Percentiles rank a stretch among this genome's conserved stretches.
phyloP scores from a whole-genome alignment of 2,113 vertebrate genomes.

The Onychostruthus taczanowskii region DNA sequence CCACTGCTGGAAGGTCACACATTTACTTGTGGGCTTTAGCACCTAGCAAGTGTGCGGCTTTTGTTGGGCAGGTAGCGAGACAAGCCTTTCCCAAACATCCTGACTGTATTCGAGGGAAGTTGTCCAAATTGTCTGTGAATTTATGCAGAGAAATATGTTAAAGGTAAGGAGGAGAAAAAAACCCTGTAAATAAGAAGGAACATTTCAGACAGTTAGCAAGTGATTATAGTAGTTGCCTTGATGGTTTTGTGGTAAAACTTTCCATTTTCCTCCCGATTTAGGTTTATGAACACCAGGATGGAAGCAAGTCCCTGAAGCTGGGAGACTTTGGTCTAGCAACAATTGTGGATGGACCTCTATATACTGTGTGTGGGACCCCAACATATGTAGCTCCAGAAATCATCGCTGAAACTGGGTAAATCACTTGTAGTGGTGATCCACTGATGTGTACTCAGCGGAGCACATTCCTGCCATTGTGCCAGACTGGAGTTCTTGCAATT shows the following conservation, averaged over 20 bases:
- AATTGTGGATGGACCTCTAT: slow-evolving; percentile 90
- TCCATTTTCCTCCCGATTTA: slow-evolving; percentile 51
- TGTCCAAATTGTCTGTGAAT: neutral
- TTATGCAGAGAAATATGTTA: neutral
- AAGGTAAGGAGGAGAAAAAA: neutral
- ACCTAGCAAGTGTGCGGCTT: neutral
- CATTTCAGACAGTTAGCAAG: neutral
- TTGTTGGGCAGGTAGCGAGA: accelerated
- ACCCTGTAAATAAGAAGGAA: neutral
- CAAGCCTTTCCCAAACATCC: neutral
- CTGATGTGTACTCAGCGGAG: neutral
- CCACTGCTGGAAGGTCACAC: neutral
- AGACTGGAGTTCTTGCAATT: neutral
- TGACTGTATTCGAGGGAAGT: neutral
- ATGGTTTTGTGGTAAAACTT: neutral
- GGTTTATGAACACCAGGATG: slow-evolving; percentile 95
- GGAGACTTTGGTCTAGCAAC: slow-evolving; percentile 97
- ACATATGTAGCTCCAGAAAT: slow-evolving; percentile 98
- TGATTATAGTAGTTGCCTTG: neutral
- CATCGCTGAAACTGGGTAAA: slow-evolving; percentile 93
- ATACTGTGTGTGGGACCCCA: slow-evolving; percentile 94
- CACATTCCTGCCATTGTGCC: neutral
- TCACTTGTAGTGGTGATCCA: neutral
- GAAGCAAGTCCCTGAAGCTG: slow-evolving; percentile 93
- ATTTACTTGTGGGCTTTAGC: neutral